Base-by-base conservation (phyloP, 2,113 vertebrate genomes). In the Cyanoderma ruficeps region DNA sequence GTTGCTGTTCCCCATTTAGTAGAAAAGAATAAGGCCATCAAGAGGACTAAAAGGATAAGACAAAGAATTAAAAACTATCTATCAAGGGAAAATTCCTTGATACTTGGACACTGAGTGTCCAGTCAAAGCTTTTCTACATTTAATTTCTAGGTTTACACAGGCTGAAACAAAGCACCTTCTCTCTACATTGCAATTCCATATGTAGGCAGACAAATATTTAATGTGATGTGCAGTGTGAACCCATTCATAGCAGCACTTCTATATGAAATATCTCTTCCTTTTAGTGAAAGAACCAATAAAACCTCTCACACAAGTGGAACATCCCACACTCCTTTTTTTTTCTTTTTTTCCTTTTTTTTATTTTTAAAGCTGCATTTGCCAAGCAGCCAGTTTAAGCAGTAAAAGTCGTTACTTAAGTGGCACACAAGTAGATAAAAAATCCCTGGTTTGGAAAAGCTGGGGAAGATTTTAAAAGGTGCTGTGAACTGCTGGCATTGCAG, bases 281-380 rank as follows among this genome's bases (percentile, higher is more conserved):
- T 55, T 9, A 83, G 27, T 46, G 46, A 84, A 92, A 77, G 68
- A 47, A 79, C 35, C 5, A 60, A 42, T 49, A 64, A 87, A 72
- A 59, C 3, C 13, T 60, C 64, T 59, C 30, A 15, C 20, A 76
- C 25, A 71, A 79, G 41, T 7, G 24, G 53, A 90, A 31, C 9
- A 16, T 37, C 8, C 3, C 7, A 11, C 3, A 1, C 5, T 25
- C 17, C 4, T 1, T 0, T 13, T 7, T 18, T 18, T 53, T 10
- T 18, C 14, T 21, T 31, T 1, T 9, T 2, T 23, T 21, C 30
- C 1, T 7, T 10, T 21, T 41, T 1, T 10, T 11, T 5, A 1
- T 24, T 80, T 78, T 82, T 79, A 15, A 56, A 83, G 79, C 59
- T 72, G 37, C 52, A 53, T 70, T 94, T 80, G 82, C 64, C 55